These are phyloP conservation scores for Monodelphis domestica DNA, from an alignment of 2,797 vertebrate species.

Conservation along the genomic window DNA sequence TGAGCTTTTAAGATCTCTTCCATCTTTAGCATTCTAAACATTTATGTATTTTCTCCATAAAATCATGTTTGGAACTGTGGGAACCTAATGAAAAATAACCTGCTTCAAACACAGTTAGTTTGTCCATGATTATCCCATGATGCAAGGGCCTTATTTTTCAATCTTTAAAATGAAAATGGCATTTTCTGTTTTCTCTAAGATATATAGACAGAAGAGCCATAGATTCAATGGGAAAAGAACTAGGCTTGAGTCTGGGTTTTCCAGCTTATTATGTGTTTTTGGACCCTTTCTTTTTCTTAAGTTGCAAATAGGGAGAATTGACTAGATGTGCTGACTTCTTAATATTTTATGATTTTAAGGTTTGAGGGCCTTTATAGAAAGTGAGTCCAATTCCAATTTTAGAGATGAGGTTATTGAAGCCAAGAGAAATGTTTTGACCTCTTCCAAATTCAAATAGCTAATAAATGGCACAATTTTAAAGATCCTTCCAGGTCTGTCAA, in stretches of 20 bases:
- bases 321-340: neutral
- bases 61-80: neutral
- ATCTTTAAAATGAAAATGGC: neutral
- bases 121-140: neutral
- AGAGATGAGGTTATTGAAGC: neutral
- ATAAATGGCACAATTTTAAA: neutral
- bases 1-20: neutral
- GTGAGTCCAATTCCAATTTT: neutral
- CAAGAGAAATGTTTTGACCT: neutral
- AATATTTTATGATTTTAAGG: neutral
- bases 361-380: neutral
- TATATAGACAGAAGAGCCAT: neutral
- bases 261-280: neutral
- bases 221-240: neutral
- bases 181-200: neutral
- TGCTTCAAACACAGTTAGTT: neutral
- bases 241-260: neutral
- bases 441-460: neutral
- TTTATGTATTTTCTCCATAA: neutral
- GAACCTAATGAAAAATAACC: neutral
- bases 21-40: neutral
- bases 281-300: neutral
- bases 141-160: neutral
- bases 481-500: neutral
- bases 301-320: neutral